phyloP scores from a whole-genome alignment of 92 coral and sea anemone species.

The Actinostola sp. region DNA sequence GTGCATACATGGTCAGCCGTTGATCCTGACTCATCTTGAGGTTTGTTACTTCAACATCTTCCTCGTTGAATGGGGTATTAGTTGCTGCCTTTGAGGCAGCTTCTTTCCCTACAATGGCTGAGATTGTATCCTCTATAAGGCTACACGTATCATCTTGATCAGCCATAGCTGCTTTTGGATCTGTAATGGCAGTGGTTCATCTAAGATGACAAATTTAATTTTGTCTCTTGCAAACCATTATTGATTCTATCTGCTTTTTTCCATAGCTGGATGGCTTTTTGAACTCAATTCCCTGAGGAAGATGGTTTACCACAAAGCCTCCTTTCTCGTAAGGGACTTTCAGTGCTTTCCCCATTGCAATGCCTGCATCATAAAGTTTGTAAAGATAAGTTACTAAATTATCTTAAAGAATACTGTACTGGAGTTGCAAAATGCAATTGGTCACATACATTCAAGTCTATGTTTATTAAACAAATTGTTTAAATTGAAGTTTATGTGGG shows the following conservation, averaged over 20 bases:
- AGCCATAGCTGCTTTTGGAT: neutral
- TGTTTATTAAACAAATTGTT: too few relatives aligned
- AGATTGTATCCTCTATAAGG: too few relatives aligned
- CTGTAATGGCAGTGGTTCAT: neutral
- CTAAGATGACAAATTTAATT: constrained; percentile 52
- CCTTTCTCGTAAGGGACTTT: constrained; percentile 57
- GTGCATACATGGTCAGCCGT: constrained; percentile 39
- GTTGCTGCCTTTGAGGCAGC: neutral
- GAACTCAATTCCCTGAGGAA: constrained; percentile 54
- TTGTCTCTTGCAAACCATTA: constrained; percentile 52
- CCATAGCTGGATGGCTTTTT: constrained; percentile 63
- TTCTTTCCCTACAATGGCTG: constrained; percentile 31
- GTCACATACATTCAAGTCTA: too few relatives aligned
- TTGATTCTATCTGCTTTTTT: constrained; percentile 46
- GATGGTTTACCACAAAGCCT: constrained; percentile 54
- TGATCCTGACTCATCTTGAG: constrained; percentile 32
- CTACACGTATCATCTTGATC: too few relatives aligned
- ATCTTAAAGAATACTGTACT: too few relatives aligned
- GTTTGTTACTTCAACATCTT: constrained; percentile 55
- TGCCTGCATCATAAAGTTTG: too few relatives aligned
- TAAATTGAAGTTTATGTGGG: too few relatives aligned
- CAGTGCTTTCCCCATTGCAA: constrained; percentile 43
- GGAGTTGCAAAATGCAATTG: too few relatives aligned
- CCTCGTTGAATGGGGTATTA: constrained; percentile 29
- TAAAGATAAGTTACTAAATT: too few relatives aligned